Evolutionary conservation across 2,888 invertebrate genomes (phyloP).

Genomic region (Hypsopygia costalis): DNA sequence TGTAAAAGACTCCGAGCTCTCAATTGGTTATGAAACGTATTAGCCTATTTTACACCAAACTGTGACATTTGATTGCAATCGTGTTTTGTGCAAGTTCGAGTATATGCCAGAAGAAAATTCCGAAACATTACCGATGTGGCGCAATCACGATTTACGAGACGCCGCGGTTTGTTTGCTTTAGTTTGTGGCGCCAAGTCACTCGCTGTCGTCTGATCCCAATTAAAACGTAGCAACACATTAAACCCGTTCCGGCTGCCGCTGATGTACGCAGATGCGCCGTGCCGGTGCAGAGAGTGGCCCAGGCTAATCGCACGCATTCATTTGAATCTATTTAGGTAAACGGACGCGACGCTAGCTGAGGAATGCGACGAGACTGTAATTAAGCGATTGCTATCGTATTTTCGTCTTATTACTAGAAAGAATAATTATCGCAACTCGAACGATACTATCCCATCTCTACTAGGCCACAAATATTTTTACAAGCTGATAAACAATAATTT

Average conservation of each 20-base stretch:
- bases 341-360: slow-evolving; percentile 31
- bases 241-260: slow-evolving; percentile 43
- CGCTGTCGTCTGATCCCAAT: slow-evolving; percentile 44
- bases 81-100: neutral
- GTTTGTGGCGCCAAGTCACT: slow-evolving; percentile 36
- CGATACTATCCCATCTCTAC: neutral
- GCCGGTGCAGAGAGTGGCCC: slow-evolving; percentile 23
- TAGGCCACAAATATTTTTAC: slow-evolving; percentile 5
- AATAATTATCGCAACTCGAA: slow-evolving; percentile 5
- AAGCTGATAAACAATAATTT: slow-evolving; percentile 33
- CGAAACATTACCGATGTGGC: slow-evolving; percentile 4
- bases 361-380: slow-evolving; percentile 36
- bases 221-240: slow-evolving; percentile 52
- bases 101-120: neutral
- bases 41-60: neutral
- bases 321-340: slow-evolving; percentile 67
- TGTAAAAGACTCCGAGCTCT: too few species aligned
- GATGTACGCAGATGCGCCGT: slow-evolving; percentile 30
- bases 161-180: slow-evolving; percentile 28
- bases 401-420: slow-evolving; percentile 13
- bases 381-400: slow-evolving; percentile 20
- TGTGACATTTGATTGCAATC: neutral
- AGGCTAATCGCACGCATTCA: slow-evolving; percentile 52
- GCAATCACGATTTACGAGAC: slow-evolving; percentile 8
- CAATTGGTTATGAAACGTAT: neutral